Percentiles rank a stretch among this genome's conserved stretches.
These are phyloP conservation scores for Sympetrum striolatum DNA, from an alignment of 2,888 invertebrate species.

Conservation along the genomic window DNA sequence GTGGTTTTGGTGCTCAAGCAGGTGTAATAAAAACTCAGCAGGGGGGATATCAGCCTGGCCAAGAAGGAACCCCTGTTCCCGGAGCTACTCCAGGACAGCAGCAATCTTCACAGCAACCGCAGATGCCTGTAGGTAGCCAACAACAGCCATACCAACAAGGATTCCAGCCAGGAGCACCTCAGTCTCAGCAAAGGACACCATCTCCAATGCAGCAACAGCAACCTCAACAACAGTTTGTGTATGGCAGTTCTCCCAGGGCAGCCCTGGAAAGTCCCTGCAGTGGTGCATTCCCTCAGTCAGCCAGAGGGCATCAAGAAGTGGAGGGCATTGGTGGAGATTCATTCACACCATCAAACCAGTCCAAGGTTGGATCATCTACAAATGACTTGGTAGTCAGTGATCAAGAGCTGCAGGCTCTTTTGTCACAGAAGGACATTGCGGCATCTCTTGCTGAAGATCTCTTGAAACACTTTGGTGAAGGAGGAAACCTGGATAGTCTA, in stretches of 20 bases:
- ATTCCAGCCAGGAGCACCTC: slow-evolving; percentile 58
- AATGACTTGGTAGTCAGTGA: slow-evolving; percentile 68
- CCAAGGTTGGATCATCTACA: slow-evolving; percentile 46
- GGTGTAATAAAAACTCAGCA: slow-evolving; percentile 46
- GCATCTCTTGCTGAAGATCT: slow-evolving; percentile 87
- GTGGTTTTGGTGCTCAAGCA: neutral
- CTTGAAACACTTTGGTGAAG: slow-evolving; percentile 76
- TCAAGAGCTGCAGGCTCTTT: slow-evolving; percentile 74
- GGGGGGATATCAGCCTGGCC: slow-evolving; percentile 61
- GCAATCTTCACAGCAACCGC: slow-evolving; percentile 47
- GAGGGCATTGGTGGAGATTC: neutral
- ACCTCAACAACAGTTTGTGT: slow-evolving; percentile 28
- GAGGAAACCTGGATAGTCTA: slow-evolving; percentile 21
- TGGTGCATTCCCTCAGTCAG: slow-evolving; percentile 3
- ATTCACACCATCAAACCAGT: neutral
- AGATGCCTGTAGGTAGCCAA: neutral
- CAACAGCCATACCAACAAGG: slow-evolving; percentile 53
- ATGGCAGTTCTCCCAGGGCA: slow-evolving; percentile 16
- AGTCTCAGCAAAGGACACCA: slow-evolving; percentile 53
- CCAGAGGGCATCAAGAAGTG: slow-evolving; percentile 11
- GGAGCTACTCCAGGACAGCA: slow-evolving; percentile 55
- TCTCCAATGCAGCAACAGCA: slow-evolving; percentile 11
- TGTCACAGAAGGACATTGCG: slow-evolving; percentile 77
- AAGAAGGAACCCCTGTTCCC: slow-evolving; percentile 59
- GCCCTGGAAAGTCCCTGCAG: slow-evolving; percentile 27